phyloP scores from a whole-genome alignment of 2,113 vertebrate species.

The Rattus rattus region DNA sequence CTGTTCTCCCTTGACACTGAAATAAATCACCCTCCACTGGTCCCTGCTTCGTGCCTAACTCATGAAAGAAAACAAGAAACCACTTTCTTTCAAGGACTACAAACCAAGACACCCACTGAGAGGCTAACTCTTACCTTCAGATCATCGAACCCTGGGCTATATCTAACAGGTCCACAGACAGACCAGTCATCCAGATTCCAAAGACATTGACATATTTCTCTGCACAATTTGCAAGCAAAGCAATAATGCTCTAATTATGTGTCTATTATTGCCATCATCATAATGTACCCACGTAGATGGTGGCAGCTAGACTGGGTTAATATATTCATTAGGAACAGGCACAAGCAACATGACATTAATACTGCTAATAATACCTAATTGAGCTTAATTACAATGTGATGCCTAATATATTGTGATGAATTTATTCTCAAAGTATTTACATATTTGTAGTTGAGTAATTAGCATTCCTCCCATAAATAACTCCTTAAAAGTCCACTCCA shows the following conservation, averaged over 20 bases:
- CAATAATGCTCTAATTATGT: constrained; percentile 79
- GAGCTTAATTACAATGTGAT: constrained; percentile 83
- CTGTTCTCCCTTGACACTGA: neutral
- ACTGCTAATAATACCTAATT: constrained; percentile 83
- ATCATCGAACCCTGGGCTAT: neutral
- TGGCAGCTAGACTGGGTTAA: constrained; percentile 78
- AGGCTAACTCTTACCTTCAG: neutral
- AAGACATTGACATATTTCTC: constrained; percentile 65
- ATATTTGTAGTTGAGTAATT: constrained; percentile 83
- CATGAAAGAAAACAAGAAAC: neutral
- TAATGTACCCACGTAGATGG: constrained; percentile 78
- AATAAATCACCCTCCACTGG: neutral
- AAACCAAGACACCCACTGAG: neutral
- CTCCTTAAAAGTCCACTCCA: constrained; percentile 81
- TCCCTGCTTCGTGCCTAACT: neutral
- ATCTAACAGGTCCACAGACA: neutral
- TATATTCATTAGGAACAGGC: constrained; percentile 80
- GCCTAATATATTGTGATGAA: constrained; percentile 84
- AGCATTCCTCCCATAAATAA: constrained; percentile 82
- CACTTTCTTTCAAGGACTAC: constrained; percentile 2
- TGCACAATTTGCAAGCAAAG: constrained; percentile 76
- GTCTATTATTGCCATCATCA: constrained; percentile 76
- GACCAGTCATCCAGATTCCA: constrained; percentile 57
- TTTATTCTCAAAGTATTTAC: constrained; percentile 84
- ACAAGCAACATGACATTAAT: constrained; percentile 82